Percentiles rank a stretch among this genome's conserved stretches.
phyloP scores from a whole-genome alignment of 2,888 invertebrate species.

The Ennomos fuscantarius region DNA sequence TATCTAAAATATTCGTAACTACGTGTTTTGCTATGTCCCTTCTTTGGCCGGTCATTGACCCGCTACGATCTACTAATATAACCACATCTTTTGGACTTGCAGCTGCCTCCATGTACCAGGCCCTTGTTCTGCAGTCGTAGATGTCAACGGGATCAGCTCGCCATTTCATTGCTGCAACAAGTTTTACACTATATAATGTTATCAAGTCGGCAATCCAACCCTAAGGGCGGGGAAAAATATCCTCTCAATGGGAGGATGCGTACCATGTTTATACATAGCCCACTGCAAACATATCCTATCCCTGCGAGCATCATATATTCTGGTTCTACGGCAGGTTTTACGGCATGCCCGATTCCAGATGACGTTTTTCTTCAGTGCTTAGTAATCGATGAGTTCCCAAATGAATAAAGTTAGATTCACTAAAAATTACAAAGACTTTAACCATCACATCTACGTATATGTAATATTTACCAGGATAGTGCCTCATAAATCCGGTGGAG shows the following conservation, averaged over 20 bases:
- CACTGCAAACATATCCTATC: constrained; percentile 29
- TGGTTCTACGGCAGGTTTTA: constrained; percentile 29
- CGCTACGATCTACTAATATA: constrained; percentile 94
- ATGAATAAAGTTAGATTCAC: constrained; percentile 14
- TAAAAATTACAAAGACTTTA: not conserved
- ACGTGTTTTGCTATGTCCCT: constrained; percentile 96
- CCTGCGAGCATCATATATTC: constrained; percentile 26
- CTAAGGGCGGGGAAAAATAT: constrained; percentile 6
- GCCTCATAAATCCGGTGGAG: constrained; percentile 98
- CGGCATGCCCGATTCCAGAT: constrained; percentile 23
- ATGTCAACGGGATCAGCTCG: constrained; percentile 93
- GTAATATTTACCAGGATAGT: constrained; percentile 92
- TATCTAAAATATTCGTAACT: constrained; percentile 95
- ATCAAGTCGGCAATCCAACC: not conserved
- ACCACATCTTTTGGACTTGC: constrained; percentile 98
- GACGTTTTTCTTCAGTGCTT: constrained; percentile 28
- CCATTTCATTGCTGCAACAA: constrained; percentile 89
- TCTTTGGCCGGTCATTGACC: constrained; percentile 95
- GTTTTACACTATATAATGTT: not conserved
- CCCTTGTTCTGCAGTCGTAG: constrained; percentile 97
- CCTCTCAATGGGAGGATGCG: constrained; percentile 20
- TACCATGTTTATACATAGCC: constrained; percentile 31
- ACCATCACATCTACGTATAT: constrained; percentile 1
- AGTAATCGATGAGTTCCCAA: constrained; percentile 26
- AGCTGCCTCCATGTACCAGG: constrained; percentile 99